Conservation (phyloP, 2,888 invertebrate genomes). For the Agrochola lychnidis region DNA sequence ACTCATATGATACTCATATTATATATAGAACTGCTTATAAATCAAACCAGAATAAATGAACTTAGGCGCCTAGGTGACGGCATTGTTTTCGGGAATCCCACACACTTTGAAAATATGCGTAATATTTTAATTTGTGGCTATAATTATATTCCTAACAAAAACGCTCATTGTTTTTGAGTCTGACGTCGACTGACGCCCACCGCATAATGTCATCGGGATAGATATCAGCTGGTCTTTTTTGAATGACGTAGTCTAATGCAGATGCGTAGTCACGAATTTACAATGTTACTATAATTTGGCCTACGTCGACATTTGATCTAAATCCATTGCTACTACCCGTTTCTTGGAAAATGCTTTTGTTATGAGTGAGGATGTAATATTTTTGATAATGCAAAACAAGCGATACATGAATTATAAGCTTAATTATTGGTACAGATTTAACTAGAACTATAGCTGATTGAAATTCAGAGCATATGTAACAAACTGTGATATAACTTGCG, state of each 20-base stretch:
- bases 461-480: background rate
- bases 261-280: slow-evolving; percentile 6
- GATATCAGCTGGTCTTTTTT: slow-evolving; percentile 36
- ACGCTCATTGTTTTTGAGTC: slow-evolving; percentile 13
- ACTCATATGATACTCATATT: too few species aligned
- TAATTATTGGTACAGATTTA: background rate
- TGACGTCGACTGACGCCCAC: slow-evolving; percentile 45
- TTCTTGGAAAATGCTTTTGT: background rate
- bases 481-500: background rate
- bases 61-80: background rate
- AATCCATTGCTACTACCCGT: background rate
- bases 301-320: slow-evolving; percentile 6
- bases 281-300: slow-evolving; percentile 17
- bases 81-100: slow-evolving; percentile 22
- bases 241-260: slow-evolving; percentile 31
- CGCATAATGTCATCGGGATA: slow-evolving; percentile 28
- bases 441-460: slow-evolving; percentile 3
- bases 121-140: slow-evolving; percentile 36
- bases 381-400: background rate
- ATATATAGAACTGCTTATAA: slow-evolving; percentile 15
- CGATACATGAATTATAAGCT: background rate
- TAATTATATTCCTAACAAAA: slow-evolving; percentile 17
- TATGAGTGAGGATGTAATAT: background rate
- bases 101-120: slow-evolving; percentile 4
- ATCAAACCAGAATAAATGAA: slow-evolving; percentile 7